Base-by-base conservation (phyloP, 1,140 invertebrate genomes). In the Hetaerina americana region DNA sequence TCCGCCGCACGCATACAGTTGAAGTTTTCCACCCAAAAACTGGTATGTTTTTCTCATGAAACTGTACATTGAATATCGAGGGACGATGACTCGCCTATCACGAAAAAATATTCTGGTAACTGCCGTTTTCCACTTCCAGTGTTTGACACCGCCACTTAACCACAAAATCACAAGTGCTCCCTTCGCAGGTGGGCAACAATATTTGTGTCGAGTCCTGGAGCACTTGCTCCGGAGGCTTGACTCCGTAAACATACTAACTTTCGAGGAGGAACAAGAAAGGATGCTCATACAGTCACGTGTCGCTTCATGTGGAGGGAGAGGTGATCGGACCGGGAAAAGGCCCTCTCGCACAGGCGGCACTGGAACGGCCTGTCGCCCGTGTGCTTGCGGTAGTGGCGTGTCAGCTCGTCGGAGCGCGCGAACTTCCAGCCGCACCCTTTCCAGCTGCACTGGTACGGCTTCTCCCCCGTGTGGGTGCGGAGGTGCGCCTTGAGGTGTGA, bases 381-480 rank as follows among this genome's bases (percentile, higher is more conserved):
- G 74, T 87, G 85, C 75, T 87, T 85, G 24, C 85, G 77, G 70
- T 81, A 85, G 75, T 87, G 85, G 72, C 88, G 77, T 0, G 88
- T 89, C 26, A 89, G 79, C 77, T 89, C 88, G 78, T 89, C 88
- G 22, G 87, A 88, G 67, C 88, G 77, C 3, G 88, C 88, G 79
- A 89, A 89, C 75, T 87, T 87, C 89, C 89, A 90, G 0, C 86
- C 87, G 77, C 88, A 90, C 8, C 86, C 87, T 74, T 86, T 86
- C 88, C 88, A 90, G 71, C 82, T 85, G 77, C 88, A 90, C 74
- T 84, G 82, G 77, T 89, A 90, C 0, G 88, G 88, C 75, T 90
- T 90, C 76, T 90, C 88, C 18, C 88, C 88, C 72, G 87, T 89
- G 76, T 89, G 88, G 29, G 88, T 88, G 71, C 88, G 76, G 40